Evolutionary conservation across 2,113 vertebrate species (phyloP).

Genomic region (Otocyon megalotis): DNA sequence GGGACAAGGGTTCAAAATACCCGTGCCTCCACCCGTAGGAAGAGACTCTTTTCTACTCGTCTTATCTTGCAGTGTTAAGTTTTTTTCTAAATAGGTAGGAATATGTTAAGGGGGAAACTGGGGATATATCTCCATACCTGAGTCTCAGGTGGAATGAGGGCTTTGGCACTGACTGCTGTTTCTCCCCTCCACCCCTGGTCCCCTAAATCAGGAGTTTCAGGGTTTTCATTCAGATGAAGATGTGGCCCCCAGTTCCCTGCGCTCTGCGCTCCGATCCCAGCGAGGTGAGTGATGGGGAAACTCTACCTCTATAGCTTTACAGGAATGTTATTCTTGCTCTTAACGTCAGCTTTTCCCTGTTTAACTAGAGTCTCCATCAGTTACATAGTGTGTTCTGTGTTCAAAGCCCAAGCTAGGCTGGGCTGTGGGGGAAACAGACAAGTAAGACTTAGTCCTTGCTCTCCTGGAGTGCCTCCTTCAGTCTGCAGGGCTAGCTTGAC

Average conservation of each 20-base stretch:
- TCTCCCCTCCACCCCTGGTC: constrained; percentile 80
- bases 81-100: constrained; percentile 3
- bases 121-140: neutral
- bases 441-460: constrained; percentile 23
- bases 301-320: constrained; percentile 62
- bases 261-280: constrained; percentile 88
- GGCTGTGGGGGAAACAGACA: constrained; percentile 64
- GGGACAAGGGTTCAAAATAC: neutral
- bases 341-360: constrained; percentile 24
- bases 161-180: constrained; percentile 75
- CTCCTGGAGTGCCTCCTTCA: constrained; percentile 6
- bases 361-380: constrained; percentile 45
- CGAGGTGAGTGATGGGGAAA: constrained; percentile 89
- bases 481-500: constrained; percentile 56
- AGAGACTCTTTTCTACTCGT: neutral
- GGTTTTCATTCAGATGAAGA: constrained; percentile 92
- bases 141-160: constrained; percentile 55
- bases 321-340: constrained; percentile 46
- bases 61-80: neutral
- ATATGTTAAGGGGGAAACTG: neutral
- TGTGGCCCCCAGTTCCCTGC: constrained; percentile 83
- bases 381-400: constrained; percentile 46
- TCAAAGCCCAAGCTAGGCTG: constrained; percentile 45
- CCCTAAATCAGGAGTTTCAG: constrained; percentile 90
- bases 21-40: neutral